Conservation (phyloP, 2,113 vertebrate genomes). For the Vidua chalybeata region DNA sequence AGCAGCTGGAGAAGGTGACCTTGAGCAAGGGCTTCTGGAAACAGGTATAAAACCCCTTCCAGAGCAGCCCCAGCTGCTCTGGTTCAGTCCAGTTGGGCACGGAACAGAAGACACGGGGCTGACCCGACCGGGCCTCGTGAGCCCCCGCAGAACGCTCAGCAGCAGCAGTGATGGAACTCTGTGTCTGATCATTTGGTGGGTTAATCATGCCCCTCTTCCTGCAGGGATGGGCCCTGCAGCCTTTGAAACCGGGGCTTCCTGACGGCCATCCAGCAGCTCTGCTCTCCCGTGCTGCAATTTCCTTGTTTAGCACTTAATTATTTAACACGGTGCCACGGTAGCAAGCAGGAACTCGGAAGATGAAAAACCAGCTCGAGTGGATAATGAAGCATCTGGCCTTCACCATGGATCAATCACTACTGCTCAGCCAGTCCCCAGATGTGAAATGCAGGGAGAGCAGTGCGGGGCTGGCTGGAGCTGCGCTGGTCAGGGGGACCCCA, state of each 20-base stretch:
- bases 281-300: not conserved
- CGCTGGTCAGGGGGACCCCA: not conserved
- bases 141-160: not conserved
- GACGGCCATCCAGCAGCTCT: not conserved
- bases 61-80: not conserved
- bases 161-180: not conserved
- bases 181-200: not conserved
- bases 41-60: not conserved
- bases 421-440: not conserved
- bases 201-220: conserved; percentile 30
- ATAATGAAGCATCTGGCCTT: conserved; percentile 41
- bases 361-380: not conserved
- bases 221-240: not conserved
- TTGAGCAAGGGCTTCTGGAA: conserved; percentile 37
- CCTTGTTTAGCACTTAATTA: conserved; percentile 3
- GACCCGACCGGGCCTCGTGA: not conserved
- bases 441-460: not conserved
- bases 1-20: conserved; percentile 48
- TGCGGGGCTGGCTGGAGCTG: not conserved
- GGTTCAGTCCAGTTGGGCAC: not conserved
- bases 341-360: not conserved
- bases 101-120: not conserved
- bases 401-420: not conserved
- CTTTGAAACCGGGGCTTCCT: not conserved
- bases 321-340: not conserved